Conservation (phyloP, 2,888 invertebrate genomes). For the Rhamnusium bicolor region DNA sequence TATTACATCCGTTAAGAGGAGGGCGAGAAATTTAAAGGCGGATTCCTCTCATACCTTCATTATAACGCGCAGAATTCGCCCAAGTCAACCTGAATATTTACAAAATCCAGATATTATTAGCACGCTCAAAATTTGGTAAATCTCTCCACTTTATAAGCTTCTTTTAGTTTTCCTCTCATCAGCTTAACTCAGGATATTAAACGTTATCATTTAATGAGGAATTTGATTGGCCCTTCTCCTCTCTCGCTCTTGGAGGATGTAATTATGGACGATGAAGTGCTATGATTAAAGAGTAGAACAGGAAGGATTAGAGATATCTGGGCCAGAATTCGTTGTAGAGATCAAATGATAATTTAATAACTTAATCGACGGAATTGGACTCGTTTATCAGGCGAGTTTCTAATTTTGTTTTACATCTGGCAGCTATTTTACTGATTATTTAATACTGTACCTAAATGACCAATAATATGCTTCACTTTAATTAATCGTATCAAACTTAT, state of each 20-base stretch:
- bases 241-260: conserved; percentile 54
- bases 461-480: too few species aligned
- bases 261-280: conserved; percentile 58
- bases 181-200: conserved; percentile 66
- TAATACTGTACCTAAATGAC: too few species aligned
- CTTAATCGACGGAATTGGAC: conserved; percentile 30
- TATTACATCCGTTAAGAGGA: too few species aligned
- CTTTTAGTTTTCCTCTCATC: conserved; percentile 64
- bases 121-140: conserved; percentile 2
- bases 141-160: conserved; percentile 61
- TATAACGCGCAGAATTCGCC: background rate
- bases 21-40: background rate
- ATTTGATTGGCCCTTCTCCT: conserved; percentile 63
- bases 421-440: too few species aligned
- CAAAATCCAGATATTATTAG: background rate
- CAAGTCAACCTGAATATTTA: background rate
- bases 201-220: conserved; percentile 68
- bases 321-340: conserved; percentile 22
- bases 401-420: background rate
- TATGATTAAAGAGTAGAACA: conserved; percentile 55
- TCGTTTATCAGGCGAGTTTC: background rate
- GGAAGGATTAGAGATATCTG: conserved; percentile 24
- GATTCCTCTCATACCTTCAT: background rate
- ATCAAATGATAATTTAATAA: conserved; percentile 31
- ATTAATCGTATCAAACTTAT: too few species aligned